Conservation (phyloP, 2,888 invertebrate genomes). For the Cremastobaeus sp. region DNA sequence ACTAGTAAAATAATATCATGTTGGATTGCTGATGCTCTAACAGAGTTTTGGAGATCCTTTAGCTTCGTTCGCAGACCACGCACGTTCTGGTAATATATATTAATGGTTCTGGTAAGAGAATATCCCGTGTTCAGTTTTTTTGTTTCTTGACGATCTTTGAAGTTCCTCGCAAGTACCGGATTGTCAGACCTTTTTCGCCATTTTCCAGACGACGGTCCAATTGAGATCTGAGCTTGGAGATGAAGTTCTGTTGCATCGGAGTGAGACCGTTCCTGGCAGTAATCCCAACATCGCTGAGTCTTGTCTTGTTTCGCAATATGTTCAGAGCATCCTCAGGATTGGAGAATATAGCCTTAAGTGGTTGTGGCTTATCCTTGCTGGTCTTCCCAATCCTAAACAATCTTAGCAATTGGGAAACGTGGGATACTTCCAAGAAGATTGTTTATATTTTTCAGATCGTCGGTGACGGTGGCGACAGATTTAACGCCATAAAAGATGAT, state of each 20-base stretch:
- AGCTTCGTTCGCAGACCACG: background rate
- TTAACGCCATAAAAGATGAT: background rate
- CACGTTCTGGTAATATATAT: background rate
- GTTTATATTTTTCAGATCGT: background rate
- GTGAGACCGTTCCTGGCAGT: background rate
- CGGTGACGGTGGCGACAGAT: background rate
- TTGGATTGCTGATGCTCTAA: background rate
- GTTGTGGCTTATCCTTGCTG: background rate
- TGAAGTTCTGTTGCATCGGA: background rate
- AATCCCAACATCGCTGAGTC: background rate
- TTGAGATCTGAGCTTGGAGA: background rate
- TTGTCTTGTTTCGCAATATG: background rate
- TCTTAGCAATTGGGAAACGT: background rate
- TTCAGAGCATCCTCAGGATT: background rate
- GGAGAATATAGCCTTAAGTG: background rate
- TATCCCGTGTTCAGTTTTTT: background rate
- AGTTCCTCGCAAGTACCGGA: background rate
- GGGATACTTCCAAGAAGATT: background rate
- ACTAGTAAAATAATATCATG: background rate
- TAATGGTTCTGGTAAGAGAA: background rate
- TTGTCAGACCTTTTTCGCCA: background rate
- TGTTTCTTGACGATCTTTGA: background rate
- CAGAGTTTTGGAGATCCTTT: background rate
- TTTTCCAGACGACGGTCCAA: background rate
- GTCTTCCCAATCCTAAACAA: background rate